Percentiles rank a stretch among this genome's conserved stretches.
These are phyloP conservation scores for Melanogrammus aeglefinus DNA, from an alignment of 2,797 vertebrate genomes.

Conservation along the genomic window DNA sequence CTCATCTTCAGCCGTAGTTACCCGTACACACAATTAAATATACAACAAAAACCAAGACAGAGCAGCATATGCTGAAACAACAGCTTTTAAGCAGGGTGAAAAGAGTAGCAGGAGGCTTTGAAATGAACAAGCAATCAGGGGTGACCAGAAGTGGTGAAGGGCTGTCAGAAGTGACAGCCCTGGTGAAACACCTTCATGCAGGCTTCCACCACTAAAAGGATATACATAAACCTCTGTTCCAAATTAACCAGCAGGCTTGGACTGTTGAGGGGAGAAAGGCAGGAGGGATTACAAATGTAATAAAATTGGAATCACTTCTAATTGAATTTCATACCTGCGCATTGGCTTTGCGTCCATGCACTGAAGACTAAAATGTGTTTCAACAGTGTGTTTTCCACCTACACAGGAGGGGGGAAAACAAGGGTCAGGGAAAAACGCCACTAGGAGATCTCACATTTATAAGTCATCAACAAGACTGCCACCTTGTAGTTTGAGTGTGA, in stretches of 20 bases:
- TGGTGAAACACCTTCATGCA: background rate
- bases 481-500: too few relatives aligned
- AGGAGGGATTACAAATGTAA: background rate
- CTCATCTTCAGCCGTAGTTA: too few relatives aligned
- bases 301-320: background rate
- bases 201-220: background rate
- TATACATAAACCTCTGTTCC: background rate
- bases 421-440: background rate
- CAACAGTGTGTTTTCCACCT: constrained; percentile 50
- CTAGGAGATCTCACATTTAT: background rate
- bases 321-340: constrained; percentile 81
- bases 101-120: background rate
- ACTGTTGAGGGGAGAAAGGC: too few relatives aligned
- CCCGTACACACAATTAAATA: too few relatives aligned
- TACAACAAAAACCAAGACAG: too few relatives aligned
- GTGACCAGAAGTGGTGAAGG: too few relatives aligned
- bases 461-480: background rate
- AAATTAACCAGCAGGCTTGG: background rate
- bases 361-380: constrained; percentile 75
- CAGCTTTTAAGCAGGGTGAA: background rate
- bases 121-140: background rate
- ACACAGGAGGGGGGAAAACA: background rate
- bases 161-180: background rate
- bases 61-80: too few relatives aligned
- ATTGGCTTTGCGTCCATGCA: constrained; percentile 96